A percentile compares a stretch with the other conserved stretches of the same genome.
phyloP scores from a whole-genome alignment of 2,797 vertebrate genomes.

The Poeciliopsis presidionis region DNA sequence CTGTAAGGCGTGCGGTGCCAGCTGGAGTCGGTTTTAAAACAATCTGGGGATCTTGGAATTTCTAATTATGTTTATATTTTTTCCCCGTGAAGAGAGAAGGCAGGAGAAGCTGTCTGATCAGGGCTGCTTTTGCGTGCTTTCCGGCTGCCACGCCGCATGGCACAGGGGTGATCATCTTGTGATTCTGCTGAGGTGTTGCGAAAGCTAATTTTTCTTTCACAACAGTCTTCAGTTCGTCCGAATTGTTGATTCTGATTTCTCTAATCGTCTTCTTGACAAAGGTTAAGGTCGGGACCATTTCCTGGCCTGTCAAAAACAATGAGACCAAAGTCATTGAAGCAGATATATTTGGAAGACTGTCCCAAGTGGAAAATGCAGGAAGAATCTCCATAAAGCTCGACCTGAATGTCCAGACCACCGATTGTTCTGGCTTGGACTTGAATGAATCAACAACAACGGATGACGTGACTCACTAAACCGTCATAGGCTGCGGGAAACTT shows the following conservation, averaged over 20 bases:
- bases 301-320: neutral
- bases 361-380: neutral
- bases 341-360: neutral
- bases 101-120: neutral
- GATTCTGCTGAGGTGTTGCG: neutral
- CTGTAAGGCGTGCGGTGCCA: slow-evolving; percentile 48
- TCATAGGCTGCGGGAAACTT: neutral
- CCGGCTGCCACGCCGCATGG: neutral
- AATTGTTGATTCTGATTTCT: neutral
- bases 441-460: neutral
- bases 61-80: slow-evolving; percentile 58
- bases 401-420: neutral
- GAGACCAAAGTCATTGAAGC: neutral
- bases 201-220: neutral
- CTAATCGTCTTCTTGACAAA: neutral
- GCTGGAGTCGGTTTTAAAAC: slow-evolving; percentile 58
- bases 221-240: neutral
- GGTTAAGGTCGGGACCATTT: neutral
- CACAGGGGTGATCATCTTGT: neutral
- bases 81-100: slow-evolving; percentile 28
- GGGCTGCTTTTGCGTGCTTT: neutral
- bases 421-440: neutral
- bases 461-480: neutral
- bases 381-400: neutral
- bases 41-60: slow-evolving; percentile 46